Evolutionary conservation across 2,113 vertebrate genomes (phyloP).

Genomic region (Pomatorhinus ruficollis): DNA sequence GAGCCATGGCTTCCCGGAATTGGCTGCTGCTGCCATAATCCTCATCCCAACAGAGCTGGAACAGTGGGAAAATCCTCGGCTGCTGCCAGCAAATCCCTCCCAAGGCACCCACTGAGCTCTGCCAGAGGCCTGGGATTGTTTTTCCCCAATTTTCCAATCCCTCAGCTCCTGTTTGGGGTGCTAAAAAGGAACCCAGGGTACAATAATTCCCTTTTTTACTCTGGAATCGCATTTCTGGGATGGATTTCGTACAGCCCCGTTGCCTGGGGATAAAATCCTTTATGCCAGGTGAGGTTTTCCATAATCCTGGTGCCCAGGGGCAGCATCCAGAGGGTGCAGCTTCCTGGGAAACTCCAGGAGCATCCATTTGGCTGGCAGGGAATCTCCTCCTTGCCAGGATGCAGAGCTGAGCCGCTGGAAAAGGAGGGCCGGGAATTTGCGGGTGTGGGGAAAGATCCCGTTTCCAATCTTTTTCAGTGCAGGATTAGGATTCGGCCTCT

Average conservation of each 20-base stretch:
- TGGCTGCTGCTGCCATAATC: not conserved
- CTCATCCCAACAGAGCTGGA: fast-evolving
- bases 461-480: fast-evolving
- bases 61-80: fast-evolving
- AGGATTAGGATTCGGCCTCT: fast-evolving
- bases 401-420: not conserved
- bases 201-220: not conserved
- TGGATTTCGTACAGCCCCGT: fast-evolving
- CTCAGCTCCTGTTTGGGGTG: fast-evolving
- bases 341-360: not conserved
- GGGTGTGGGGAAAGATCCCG: fast-evolving
- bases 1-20: not conserved
- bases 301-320: fast-evolving
- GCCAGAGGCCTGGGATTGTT: not conserved
- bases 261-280: not conserved
- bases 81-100: not conserved
- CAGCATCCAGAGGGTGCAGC: not conserved
- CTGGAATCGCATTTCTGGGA: fast-evolving
- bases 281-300: not conserved
- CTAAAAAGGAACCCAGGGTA: fast-evolving
- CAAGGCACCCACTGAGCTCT: fast-evolving
- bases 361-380: fast-evolving
- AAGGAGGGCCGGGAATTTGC: not conserved
- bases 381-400: not conserved
- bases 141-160: not conserved